phyloP scores from a whole-genome alignment of 1,140 invertebrate species.

The Drosophila varians region DNA sequence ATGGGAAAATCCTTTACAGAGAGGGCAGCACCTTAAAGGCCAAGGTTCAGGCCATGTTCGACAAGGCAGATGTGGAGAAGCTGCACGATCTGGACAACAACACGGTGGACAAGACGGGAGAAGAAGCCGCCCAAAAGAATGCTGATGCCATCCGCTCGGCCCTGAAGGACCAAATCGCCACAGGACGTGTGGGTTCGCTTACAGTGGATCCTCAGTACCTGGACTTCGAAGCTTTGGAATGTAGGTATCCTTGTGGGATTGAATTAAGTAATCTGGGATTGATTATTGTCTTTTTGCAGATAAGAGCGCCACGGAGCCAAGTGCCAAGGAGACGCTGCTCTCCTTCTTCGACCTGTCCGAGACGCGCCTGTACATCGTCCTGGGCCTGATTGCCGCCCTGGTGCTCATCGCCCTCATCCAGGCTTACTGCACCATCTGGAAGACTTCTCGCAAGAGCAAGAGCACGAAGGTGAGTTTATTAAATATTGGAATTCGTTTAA shows the following conservation, averaged over 20 bases:
- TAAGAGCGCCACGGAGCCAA: slow-evolving; percentile 55
- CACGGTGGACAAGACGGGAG: slow-evolving; percentile 74
- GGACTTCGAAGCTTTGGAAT: slow-evolving; percentile 87
- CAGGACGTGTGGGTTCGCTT: slow-evolving; percentile 90
- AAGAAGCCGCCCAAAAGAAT: slow-evolving; percentile 79
- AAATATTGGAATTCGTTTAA: background rate
- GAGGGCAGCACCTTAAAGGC: slow-evolving; percentile 86
- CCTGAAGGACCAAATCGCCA: slow-evolving; percentile 88
- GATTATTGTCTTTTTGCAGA: slow-evolving; percentile 31
- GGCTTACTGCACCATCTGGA: slow-evolving; percentile 92
- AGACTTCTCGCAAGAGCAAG: slow-evolving; percentile 87
- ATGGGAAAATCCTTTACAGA: slow-evolving; percentile 72
- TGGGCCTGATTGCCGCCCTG: slow-evolving; percentile 91
- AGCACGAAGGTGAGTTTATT: slow-evolving; percentile 85
- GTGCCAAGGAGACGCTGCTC: slow-evolving; percentile 72
- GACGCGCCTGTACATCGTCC: slow-evolving; percentile 91
- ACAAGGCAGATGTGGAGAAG: slow-evolving; percentile 87
- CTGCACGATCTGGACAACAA: slow-evolving; percentile 84
- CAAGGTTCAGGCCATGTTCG: slow-evolving; percentile 87
- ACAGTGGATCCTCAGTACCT: slow-evolving; percentile 91
- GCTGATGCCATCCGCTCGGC: slow-evolving; percentile 85
- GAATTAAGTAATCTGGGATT: background rate
- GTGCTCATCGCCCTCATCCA: slow-evolving; percentile 92
- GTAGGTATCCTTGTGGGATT: slow-evolving; percentile 79
- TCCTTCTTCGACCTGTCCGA: slow-evolving; percentile 86